Percentiles rank a stretch among this genome's conserved stretches.
These are phyloP conservation scores for Alaudala cheleensis DNA, from an alignment of 2,113 vertebrate species.

Conservation along the genomic window DNA sequence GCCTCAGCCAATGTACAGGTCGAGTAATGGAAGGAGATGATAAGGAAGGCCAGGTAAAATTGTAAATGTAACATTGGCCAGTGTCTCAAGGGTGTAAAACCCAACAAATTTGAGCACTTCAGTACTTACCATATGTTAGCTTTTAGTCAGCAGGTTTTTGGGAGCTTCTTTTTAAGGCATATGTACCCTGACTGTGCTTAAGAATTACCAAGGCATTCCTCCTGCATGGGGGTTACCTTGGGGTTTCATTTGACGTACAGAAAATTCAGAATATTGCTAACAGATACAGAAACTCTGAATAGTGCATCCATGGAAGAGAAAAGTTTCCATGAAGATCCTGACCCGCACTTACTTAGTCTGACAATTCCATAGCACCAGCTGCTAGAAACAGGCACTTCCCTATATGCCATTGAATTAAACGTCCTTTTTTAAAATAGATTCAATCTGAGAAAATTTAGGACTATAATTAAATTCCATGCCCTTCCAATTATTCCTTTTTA, in stretches of 20 bases:
- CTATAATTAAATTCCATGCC: not conserved
- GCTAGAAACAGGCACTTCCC: not conserved
- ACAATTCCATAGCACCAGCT: not conserved
- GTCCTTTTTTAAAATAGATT: not conserved
- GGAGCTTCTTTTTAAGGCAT: not conserved
- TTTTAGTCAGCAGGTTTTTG: not conserved
- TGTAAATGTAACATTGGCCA: not conserved
- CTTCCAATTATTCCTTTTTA: constrained; percentile 2
- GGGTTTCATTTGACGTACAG: not conserved
- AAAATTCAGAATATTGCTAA: not conserved
- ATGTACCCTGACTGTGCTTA: not conserved
- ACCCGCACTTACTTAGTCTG: not conserved
- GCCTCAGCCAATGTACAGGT: not conserved
- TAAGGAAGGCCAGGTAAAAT: not conserved
- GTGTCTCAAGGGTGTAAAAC: not conserved
- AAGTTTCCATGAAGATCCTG: not conserved
- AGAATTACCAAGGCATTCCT: not conserved
- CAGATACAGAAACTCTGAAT: not conserved
- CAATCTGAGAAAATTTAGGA: not conserved
- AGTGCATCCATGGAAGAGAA: not conserved
- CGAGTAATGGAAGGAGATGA: not conserved
- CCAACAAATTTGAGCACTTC: not conserved
- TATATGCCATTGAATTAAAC: not conserved
- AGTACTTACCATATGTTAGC: not conserved
- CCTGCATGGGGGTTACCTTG: not conserved